Evolutionary conservation across 2,113 vertebrate genomes (phyloP), one percentile per base, ranked within the genome.

Genomic region (Odocoileus hemionus): DNA sequence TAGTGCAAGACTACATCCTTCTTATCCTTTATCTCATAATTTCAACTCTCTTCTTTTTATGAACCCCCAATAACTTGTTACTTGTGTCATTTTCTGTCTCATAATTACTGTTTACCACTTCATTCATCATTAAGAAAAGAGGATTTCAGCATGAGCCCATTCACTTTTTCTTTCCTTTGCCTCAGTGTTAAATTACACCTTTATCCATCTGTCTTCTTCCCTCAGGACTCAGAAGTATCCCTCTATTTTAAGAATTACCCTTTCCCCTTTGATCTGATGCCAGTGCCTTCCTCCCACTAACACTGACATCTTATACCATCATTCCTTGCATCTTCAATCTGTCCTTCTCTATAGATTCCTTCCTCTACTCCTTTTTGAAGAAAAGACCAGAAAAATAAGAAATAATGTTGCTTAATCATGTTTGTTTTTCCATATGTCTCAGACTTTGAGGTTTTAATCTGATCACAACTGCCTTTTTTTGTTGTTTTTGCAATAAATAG

Each of bases 381-480:
- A 47, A 39, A 36, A 55, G 23, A 83, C 80, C 50, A 47, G 86
- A 54, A 7, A 54, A 91, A 74, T 76, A 55, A 82, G 50, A 10
- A 45, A 88, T 45, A 30, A 70, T 9, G 36, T 89, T 84, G 47
- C 36, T 92, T n/a, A 60, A 25, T 70, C 58, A 30, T 89, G 12
- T 55, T 91, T 94, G 36, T 90, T 92, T 80, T 90, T 50, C 10
- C 23, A 61, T 28, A 64, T 89, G 6, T 87, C 57, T 96, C 45
- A 89, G 94, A 95, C 26, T 93, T 84, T 91, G 79, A 26, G 45
- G 6, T 54, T 87, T 95, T 78, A 82, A 82, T 94, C 94, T 91
- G 91, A 70, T 89, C 60, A 61, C 23, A 95, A 19, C n/a, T 87
- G 33, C 54, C 30, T 85, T 76, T 67, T 67, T 67, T 36, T 67